Conservation (phyloP, 2,113 vertebrate genomes). For the Channa argus region DNA sequence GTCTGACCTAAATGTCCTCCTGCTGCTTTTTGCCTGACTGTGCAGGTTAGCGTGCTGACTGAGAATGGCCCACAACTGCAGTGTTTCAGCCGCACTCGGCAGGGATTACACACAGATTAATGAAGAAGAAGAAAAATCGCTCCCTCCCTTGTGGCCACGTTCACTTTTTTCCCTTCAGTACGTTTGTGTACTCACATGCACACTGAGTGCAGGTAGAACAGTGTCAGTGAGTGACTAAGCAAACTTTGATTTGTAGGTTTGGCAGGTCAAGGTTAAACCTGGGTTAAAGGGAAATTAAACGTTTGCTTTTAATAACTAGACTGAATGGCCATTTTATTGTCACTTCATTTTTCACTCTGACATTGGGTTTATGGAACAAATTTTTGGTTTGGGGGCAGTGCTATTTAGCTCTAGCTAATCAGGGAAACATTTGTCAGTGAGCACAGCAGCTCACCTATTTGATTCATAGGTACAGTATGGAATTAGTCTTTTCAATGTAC, state of each 20-base stretch:
- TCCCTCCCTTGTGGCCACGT: neutral
- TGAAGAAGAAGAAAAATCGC: constrained; percentile 21
- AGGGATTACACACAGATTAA: constrained; percentile 56
- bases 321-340: neutral
- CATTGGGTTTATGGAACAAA: neutral
- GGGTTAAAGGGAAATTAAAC: neutral
- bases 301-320: neutral
- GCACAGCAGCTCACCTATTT: neutral
- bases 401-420: neutral
- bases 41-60: constrained; percentile 39
- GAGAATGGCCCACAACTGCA: constrained; percentile 25
- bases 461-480: neutral
- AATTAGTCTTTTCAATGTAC: neutral
- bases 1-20: constrained; percentile 37
- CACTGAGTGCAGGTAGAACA: neutral
- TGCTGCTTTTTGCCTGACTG: constrained; percentile 40
- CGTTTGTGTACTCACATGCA: neutral
- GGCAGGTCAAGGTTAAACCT: neutral
- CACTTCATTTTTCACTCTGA: neutral
- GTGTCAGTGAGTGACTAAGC: neutral
- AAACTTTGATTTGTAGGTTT: constrained; percentile 6
- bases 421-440: neutral
- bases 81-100: constrained; percentile 28
- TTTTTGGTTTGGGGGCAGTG: neutral
- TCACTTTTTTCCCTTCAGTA: neutral